These are phyloP conservation scores for Sclerodermus sp. DNA, from an alignment of 2,888 invertebrate species.

Conservation along the genomic window DNA sequence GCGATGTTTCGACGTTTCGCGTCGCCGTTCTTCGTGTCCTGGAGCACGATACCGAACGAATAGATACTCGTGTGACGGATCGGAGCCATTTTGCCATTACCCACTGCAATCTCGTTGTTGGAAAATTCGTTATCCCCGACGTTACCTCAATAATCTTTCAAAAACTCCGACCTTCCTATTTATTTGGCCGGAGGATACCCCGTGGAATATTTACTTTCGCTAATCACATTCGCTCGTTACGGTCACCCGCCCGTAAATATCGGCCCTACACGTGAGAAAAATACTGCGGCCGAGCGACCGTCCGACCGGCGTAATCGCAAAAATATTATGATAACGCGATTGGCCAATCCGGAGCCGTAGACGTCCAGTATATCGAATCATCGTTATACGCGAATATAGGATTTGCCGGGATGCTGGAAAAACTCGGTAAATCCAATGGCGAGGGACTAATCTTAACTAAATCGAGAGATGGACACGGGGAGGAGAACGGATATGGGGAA, in stretches of 20 bases:
- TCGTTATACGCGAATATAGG: conserved; percentile 52
- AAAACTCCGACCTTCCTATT: no score
- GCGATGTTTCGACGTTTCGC: no score
- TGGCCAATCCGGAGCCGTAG: conserved; percentile 35
- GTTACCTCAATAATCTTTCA: no score
- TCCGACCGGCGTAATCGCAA: conserved; percentile 39
- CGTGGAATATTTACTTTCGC: no score
- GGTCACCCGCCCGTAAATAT: background rate
- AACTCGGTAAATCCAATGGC: conserved; percentile 39
- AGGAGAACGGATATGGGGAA: conserved; percentile 5
- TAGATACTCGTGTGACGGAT: no score
- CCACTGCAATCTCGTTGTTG: no score
- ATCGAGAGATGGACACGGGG: conserved; percentile 18
- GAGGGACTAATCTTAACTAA: conserved; percentile 47
- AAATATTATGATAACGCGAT: conserved; percentile 57
- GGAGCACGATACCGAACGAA: no score
- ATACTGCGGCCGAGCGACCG: conserved; percentile 18
- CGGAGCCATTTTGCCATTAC: no score
- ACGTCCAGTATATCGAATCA: conserved; percentile 50
- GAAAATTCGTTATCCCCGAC: no score
- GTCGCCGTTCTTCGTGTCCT: no score
- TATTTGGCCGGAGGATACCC: no score
- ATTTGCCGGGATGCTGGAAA: conserved; percentile 45
- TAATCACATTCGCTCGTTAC: no score
- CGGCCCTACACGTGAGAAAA: conserved; percentile 19